These are phyloP conservation scores for Allophyes oxyacanthae DNA, from an alignment of 2,888 invertebrate genomes.

Conservation along the genomic window DNA sequence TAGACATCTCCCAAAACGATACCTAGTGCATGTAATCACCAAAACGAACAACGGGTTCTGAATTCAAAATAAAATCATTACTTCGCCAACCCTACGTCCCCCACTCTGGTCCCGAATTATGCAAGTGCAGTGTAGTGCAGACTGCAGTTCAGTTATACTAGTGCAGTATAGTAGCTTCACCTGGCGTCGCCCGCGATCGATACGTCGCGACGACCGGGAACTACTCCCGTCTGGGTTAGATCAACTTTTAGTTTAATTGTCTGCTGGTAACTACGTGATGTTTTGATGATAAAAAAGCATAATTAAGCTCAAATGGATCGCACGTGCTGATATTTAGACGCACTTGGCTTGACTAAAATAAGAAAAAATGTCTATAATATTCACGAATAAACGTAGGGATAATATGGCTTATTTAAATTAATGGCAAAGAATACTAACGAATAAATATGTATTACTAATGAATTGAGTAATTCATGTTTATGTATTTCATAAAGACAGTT, in stretches of 20 bases:
- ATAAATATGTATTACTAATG: too few relatives aligned
- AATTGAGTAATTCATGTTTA: too few relatives aligned
- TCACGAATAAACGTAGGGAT: too few relatives aligned
- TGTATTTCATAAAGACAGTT: too few relatives aligned
- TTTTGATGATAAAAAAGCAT: slow-evolving; percentile 23
- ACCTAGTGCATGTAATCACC: too few relatives aligned
- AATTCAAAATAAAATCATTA: background rate
- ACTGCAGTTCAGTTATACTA: slow-evolving; percentile 49
- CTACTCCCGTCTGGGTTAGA: slow-evolving; percentile 34
- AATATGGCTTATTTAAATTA: too few relatives aligned
- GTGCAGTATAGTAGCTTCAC: slow-evolving; percentile 53
- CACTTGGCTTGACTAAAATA: too few relatives aligned
- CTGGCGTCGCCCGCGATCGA: slow-evolving; percentile 70
- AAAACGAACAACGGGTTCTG: too few relatives aligned
- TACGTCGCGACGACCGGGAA: slow-evolving; percentile 69
- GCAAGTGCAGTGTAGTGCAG: slow-evolving; percentile 53
- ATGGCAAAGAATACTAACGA: too few relatives aligned
- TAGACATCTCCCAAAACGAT: too few relatives aligned
- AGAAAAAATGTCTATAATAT: too few relatives aligned
- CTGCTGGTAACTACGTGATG: slow-evolving; percentile 23
- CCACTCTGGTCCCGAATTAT: slow-evolving; percentile 48
- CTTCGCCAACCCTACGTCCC: slow-evolving; percentile 34
- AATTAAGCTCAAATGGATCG: slow-evolving; percentile 2
- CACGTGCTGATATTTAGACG: too few relatives aligned
- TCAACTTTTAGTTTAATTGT: slow-evolving; percentile 53